phyloP scores from a whole-genome alignment of 2,113 vertebrate genomes.

The Chaenocephalus aceratus region DNA sequence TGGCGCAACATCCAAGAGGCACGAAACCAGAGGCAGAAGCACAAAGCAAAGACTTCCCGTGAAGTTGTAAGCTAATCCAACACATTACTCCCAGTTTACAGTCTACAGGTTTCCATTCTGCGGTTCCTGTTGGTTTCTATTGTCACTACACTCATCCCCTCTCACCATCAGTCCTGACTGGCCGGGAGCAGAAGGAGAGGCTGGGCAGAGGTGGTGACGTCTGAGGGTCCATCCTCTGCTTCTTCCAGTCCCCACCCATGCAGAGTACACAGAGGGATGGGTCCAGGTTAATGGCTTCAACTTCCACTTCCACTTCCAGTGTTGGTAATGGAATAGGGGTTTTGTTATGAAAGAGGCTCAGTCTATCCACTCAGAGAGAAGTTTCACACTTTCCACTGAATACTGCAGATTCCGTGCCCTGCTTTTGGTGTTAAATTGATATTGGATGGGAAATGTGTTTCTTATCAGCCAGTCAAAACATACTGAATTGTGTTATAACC shows the following conservation, averaged over 20 bases:
- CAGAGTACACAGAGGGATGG: conserved; percentile 29
- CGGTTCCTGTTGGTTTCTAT: background rate
- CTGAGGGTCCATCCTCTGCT: conserved; percentile 57
- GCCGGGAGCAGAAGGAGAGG: conserved; percentile 33
- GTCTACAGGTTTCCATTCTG: conserved; percentile 12
- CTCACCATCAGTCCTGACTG: conserved; percentile 45
- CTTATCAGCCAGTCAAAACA: conserved; percentile 57
- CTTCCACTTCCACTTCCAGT: conserved; percentile 9
- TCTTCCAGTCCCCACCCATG: conserved; percentile 66
- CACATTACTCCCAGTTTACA: conserved; percentile 1
- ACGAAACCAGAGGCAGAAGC: background rate
- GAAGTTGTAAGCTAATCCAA: conserved; percentile 17
- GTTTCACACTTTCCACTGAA: conserved; percentile 58
- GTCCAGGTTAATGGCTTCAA: background rate
- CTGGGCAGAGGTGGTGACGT: conserved; percentile 68
- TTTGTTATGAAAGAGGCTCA: conserved; percentile 35
- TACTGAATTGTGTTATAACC: conserved; percentile 14
- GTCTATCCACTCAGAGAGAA: conserved; percentile 29
- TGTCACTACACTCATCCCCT: conserved; percentile 4
- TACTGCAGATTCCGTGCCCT: conserved; percentile 1
- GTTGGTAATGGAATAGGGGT: conserved; percentile 12
- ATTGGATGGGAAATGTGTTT: conserved; percentile 59
- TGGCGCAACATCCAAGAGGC: conserved; percentile 47
- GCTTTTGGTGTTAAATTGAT: conserved; percentile 33
- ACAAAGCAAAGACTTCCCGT: background rate